A percentile compares a stretch with the other conserved stretches of the same genome.
phyloP scores from a whole-genome alignment of 2,797 vertebrate species.

The Crocidura indochinensis region DNA sequence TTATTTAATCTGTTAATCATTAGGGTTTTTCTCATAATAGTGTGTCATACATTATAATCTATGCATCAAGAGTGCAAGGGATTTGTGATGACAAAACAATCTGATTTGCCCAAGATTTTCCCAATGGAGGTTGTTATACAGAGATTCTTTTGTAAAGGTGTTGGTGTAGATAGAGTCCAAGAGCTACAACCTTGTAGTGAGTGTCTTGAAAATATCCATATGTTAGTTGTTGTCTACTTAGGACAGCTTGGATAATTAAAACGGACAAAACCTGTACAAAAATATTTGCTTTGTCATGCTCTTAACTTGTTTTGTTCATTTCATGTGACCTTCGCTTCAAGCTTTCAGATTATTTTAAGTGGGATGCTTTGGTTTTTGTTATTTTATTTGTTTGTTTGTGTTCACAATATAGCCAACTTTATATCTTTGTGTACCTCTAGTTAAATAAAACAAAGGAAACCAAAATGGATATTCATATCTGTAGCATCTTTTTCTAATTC shows the following conservation, averaged over 20 bases:
- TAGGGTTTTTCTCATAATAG: background rate
- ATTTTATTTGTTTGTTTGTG: background rate
- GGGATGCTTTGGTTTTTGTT: no score
- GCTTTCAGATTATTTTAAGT: conserved; percentile 56
- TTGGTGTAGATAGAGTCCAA: background rate
- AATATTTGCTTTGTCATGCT: conserved; percentile 81
- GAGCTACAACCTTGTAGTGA: background rate
- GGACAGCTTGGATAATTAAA: conserved; percentile 66
- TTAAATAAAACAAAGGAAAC: conserved; percentile 62
- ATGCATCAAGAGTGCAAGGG: background rate
- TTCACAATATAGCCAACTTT: background rate
- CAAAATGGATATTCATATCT: conserved; percentile 32
- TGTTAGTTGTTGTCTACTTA: conserved; percentile 77
- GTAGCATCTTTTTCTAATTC: conserved; percentile 15
- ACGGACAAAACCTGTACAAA: conserved; percentile 67
- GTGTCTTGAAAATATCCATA: conserved; percentile 64
- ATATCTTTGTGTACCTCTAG: conserved; percentile 63
- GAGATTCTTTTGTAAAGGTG: conserved; percentile 31
- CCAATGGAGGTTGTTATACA: background rate
- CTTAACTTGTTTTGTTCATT: conserved; percentile 72
- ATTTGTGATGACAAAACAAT: conserved; percentile 8
- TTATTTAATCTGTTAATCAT: background rate
- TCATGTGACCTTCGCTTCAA: conserved; percentile 55
- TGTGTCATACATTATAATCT: conserved; percentile 1
- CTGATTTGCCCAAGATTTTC: background rate